Conservation (phyloP, 2,113 vertebrate genomes). For the Rhea pennata region DNA sequence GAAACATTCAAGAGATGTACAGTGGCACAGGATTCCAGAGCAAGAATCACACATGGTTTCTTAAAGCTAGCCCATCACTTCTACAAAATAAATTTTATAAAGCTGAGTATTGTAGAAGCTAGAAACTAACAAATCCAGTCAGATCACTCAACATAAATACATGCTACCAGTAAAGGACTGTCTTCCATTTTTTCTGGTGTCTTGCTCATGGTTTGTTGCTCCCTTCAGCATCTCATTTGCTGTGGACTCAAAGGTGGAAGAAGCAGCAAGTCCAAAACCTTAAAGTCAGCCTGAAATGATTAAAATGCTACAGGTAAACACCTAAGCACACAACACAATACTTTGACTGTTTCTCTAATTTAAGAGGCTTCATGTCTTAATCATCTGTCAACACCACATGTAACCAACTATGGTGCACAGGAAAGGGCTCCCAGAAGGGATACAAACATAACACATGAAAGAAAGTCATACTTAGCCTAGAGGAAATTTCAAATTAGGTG, state of each 20-base stretch:
- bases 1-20: not conserved
- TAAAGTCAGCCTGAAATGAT: not conserved
- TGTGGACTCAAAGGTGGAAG: not conserved
- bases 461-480: slow-evolving; percentile 58
- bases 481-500: slow-evolving; percentile 71
- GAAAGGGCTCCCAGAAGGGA: slow-evolving; percentile 63
- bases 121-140: not conserved
- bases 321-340: slow-evolving; percentile 16
- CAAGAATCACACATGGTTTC: fast-evolving
- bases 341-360: slow-evolving; percentile 36
- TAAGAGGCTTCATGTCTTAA: slow-evolving; percentile 65
- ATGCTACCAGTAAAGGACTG: not conserved
- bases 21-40: not conserved
- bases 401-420: not conserved
- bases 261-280: not conserved
- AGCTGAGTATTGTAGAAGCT: not conserved
- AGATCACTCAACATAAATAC: fast-evolving
- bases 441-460: slow-evolving; percentile 41
- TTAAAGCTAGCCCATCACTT: too few relatives aligned
- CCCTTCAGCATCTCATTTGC: not conserved
- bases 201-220: fast-evolving
- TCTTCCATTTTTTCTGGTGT: fast-evolving
- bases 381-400: slow-evolving; percentile 55
- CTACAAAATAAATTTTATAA: not conserved
- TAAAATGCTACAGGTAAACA: not conserved